Conservation (phyloP, 23 tunicate genomes). For the Ciona savignyi region DNA sequence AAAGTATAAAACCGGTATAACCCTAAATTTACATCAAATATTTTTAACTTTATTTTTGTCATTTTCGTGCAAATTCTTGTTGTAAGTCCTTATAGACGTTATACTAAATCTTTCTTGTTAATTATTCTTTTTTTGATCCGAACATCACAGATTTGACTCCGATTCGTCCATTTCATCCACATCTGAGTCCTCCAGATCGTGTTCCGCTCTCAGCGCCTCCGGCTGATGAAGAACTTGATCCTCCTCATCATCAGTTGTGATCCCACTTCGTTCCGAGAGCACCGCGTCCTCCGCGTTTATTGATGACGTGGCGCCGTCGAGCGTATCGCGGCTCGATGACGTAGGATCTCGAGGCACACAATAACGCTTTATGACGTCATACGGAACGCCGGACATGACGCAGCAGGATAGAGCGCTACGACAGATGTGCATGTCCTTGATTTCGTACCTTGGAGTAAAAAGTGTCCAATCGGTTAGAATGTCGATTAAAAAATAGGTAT, state of each 20-base stretch:
- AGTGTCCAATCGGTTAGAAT: no score
- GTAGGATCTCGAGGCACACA: constrained; percentile 72
- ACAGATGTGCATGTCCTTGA: constrained; percentile 84
- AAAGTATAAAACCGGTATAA: no score
- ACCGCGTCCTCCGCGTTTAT: constrained; percentile 11
- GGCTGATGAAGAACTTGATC: background rate
- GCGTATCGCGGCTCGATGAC: background rate
- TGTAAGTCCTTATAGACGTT: no score
- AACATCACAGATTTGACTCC: background rate
- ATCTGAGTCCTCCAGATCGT: background rate
- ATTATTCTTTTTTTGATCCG: no score
- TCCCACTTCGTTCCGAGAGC: constrained; percentile 22
- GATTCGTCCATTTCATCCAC: background rate
- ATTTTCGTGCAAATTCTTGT: no score
- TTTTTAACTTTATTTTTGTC: no score
- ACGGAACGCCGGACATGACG: constrained; percentile 64
- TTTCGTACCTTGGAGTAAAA: constrained; percentile 40
- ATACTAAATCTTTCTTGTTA: no score
- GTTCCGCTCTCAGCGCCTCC: background rate
- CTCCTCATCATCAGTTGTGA: constrained; percentile 1
- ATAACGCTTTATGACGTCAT: constrained; percentile 51
- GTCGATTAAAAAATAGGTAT: no score
- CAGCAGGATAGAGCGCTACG: constrained; percentile 89
- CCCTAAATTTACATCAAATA: no score
- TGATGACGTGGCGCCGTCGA: constrained; percentile 8